Evolutionary conservation across 2,888 invertebrate species (phyloP).

Genomic region (Dryadula phaetusa): DNA sequence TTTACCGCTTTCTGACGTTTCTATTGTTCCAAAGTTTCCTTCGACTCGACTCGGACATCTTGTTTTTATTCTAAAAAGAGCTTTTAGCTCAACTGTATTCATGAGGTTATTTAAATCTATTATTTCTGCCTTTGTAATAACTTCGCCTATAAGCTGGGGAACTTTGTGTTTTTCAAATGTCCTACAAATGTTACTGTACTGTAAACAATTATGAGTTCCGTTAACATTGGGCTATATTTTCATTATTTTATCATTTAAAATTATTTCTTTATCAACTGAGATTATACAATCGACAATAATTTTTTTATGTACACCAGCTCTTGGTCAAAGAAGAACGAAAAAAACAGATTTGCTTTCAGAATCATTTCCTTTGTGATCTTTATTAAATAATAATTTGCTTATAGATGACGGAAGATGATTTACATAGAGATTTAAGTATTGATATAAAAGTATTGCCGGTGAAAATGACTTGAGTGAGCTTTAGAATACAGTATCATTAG

Average conservation of each 20-base stretch:
- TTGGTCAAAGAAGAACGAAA: no score
- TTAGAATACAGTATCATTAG: no score
- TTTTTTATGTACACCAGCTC: not conserved
- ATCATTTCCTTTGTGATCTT: no score
- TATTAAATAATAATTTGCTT: no score
- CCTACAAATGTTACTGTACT: conserved; percentile 4
- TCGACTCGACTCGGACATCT: conserved; percentile 41
- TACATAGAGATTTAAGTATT: no score
- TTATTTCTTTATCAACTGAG: not conserved
- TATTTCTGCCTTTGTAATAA: conserved; percentile 31
- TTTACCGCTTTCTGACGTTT: conserved; percentile 41
- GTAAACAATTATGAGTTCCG: conserved; percentile 2
- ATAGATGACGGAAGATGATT: no score
- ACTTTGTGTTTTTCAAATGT: conserved; percentile 13
- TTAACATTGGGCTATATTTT: not conserved
- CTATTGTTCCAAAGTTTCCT: conserved; percentile 46
- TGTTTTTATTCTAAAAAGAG: conserved; percentile 44
- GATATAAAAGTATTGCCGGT: no score
- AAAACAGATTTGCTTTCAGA: no score
- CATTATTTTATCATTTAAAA: not conserved
- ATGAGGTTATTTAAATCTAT: conserved; percentile 41
- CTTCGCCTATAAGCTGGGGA: conserved; percentile 22
- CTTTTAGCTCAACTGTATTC: conserved; percentile 37
- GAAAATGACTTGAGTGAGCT: no score
- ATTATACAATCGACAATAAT: not conserved